phyloP scores from a whole-genome alignment of 1,140 invertebrate species.

The Drosophila oshimai region DNA sequence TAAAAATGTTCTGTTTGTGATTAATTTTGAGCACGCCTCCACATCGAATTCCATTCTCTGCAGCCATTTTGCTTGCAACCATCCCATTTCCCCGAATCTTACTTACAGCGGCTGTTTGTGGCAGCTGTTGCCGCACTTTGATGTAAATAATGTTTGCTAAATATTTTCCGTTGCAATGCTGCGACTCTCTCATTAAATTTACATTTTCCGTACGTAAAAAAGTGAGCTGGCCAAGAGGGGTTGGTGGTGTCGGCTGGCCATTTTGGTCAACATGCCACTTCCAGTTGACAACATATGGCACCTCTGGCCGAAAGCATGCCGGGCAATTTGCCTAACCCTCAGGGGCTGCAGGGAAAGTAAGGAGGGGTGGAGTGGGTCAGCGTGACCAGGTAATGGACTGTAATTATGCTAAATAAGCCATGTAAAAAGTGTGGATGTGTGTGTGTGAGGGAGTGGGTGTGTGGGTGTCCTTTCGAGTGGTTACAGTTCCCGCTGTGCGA shows the following conservation, averaged over 20 bases:
- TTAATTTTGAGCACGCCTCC: constrained; percentile 38
- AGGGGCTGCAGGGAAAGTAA: no score
- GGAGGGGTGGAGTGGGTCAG: constrained; percentile 19
- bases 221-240: background rate
- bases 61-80: constrained; percentile 16
- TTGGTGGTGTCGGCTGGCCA: constrained; percentile 17
- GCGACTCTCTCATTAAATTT: constrained; percentile 71
- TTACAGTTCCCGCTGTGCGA: constrained; percentile 11
- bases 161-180: constrained; percentile 53
- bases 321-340: constrained; percentile 7
- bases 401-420: constrained; percentile 79
- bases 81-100: background rate
- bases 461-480: constrained; percentile 27
- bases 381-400: constrained; percentile 79
- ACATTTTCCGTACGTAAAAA: constrained; percentile 58
- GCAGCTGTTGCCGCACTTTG: constrained; percentile 59
- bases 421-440: constrained; percentile 54
- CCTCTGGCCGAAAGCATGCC: constrained; percentile 35
- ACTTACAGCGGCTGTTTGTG: constrained; percentile 30
- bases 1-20: constrained; percentile 28
- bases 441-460: constrained; percentile 17
- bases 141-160: constrained; percentile 74
- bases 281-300: constrained; percentile 78
- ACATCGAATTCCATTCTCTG: constrained; percentile 7
- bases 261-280: constrained; percentile 50